These are phyloP conservation scores for Eupithecia inturbata DNA, from an alignment of 2,888 invertebrate genomes.

Conservation along the genomic window DNA sequence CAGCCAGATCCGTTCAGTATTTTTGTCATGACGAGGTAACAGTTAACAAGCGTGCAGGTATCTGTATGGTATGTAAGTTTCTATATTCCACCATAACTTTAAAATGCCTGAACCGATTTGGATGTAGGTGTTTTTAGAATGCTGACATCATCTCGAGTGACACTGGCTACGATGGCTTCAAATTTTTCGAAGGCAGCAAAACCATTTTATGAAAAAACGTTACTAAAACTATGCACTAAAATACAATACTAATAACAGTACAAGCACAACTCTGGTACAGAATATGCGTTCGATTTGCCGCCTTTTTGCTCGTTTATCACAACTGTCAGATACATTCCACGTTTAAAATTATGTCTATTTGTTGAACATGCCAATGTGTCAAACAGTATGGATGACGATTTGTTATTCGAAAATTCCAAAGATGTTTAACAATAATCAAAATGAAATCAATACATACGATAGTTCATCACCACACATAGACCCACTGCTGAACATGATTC, in stretches of 20 bases:
- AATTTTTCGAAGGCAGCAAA: not conserved
- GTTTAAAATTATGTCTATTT: constrained; percentile 27
- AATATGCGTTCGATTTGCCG: constrained; percentile 17
- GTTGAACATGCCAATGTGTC: constrained; percentile 12
- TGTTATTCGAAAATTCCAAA: not conserved
- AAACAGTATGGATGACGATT: not conserved
- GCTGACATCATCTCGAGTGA: too few species aligned
- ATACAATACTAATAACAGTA: not conserved
- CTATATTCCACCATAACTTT: too few species aligned
- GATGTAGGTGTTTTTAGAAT: too few species aligned
- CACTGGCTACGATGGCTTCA: too few species aligned
- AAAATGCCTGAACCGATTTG: too few species aligned
- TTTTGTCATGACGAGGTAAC: too few species aligned
- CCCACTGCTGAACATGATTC: too few species aligned
- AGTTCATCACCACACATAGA: too few species aligned
- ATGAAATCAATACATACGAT: too few species aligned
- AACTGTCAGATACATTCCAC: constrained; percentile 28
- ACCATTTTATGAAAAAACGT: not conserved
- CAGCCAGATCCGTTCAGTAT: too few species aligned
- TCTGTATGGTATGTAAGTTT: too few species aligned
- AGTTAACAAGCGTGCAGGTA: too few species aligned
- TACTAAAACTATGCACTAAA: not conserved
- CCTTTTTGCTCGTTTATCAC: constrained; percentile 31
- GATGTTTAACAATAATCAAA: not conserved
- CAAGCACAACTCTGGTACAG: not conserved